Percentiles rank a stretch among this genome's conserved stretches.
Evolutionary conservation across 2,888 invertebrate species (phyloP).

Genomic region (Dryobota labecula): DNA sequence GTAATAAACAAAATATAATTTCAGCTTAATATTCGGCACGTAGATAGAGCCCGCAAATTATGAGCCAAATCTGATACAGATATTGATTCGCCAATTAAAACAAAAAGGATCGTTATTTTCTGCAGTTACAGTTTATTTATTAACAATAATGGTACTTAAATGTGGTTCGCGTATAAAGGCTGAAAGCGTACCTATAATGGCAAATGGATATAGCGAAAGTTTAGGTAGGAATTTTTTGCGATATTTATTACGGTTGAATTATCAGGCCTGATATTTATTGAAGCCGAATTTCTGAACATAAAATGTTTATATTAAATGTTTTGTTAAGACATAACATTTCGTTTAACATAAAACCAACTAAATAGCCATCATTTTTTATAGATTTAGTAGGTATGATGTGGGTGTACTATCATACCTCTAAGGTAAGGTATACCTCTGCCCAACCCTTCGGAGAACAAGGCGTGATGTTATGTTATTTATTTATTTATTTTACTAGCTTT

Average conservation of each 20-base stretch:
- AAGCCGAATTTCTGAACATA: not conserved
- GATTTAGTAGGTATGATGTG: not conserved
- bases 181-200: constrained; percentile 21
- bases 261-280: constrained; percentile 12
- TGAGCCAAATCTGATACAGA: constrained; percentile 15
- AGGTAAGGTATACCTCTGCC: no score
- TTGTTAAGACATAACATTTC: not conserved
- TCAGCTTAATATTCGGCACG: constrained; percentile 11
- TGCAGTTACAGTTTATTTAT: constrained; percentile 48
- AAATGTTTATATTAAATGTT: constrained; percentile 4
- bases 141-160: constrained; percentile 44
- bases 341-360: not conserved
- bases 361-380: no score
- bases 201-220: constrained; percentile 28
- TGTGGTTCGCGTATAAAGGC: constrained; percentile 28
- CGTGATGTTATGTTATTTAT: no score
- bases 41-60: constrained; percentile 20
- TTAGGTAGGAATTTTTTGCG: not conserved
- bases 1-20: constrained; percentile 7
- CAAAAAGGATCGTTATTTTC: constrained; percentile 28
- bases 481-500: no score
- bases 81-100: constrained; percentile 47
- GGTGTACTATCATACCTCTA: no score
- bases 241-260: constrained; percentile 29
- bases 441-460: no score